These are phyloP conservation scores for Tachystola acroxantha DNA, from an alignment of 2,888 invertebrate species.

Conservation along the genomic window DNA sequence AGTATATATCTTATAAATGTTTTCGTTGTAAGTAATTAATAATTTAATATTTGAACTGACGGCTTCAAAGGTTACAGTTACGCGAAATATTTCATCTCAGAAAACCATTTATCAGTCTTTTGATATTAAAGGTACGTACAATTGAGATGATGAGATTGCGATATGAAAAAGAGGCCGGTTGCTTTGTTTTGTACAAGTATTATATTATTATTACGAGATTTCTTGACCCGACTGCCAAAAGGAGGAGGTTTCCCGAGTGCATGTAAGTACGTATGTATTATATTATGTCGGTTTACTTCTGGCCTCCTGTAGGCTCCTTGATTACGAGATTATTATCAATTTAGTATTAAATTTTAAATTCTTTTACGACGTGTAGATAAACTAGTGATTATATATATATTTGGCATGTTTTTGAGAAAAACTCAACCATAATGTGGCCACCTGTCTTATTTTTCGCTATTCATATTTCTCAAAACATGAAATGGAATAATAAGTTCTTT, in stretches of 20 bases:
- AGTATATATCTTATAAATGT: neutral
- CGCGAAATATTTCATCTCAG: slow-evolving; percentile 21
- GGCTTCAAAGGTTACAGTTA: slow-evolving; percentile 18
- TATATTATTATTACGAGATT: neutral
- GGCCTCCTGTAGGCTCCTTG: too few relatives aligned
- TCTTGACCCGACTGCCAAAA: too few relatives aligned
- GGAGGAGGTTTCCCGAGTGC: too few relatives aligned
- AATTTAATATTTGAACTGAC: slow-evolving; percentile 18
- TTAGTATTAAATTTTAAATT: too few relatives aligned
- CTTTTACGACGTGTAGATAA: too few relatives aligned
- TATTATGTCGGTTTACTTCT: neutral
- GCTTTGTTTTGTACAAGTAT: neutral
- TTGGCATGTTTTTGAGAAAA: too few relatives aligned
- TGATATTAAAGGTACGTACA: slow-evolving; percentile 22
- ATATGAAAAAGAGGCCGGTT: slow-evolving; percentile 14
- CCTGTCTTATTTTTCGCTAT: too few relatives aligned
- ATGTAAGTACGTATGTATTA: neutral
- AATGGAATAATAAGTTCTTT: too few relatives aligned
- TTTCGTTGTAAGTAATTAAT: slow-evolving; percentile 11
- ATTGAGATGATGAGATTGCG: slow-evolving; percentile 22
- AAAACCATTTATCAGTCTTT: slow-evolving; percentile 24
- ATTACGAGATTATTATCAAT: too few relatives aligned
- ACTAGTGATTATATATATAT: too few relatives aligned
- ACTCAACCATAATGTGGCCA: too few relatives aligned
- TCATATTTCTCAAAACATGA: too few relatives aligned